Conservation (phyloP, 1,140 invertebrate genomes). For the Idris sp. region DNA sequence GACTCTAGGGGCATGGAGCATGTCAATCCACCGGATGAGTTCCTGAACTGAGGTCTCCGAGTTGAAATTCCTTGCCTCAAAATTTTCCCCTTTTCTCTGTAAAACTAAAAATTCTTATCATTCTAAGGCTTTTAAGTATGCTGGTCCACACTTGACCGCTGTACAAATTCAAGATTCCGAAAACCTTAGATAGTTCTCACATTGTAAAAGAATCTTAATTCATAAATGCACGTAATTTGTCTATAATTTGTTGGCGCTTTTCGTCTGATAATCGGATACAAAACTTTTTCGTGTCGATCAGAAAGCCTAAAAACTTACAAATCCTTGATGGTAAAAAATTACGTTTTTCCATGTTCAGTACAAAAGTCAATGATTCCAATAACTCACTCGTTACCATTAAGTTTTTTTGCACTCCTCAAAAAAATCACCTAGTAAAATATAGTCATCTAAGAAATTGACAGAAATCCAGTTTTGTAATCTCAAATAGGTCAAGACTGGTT, state of each 20-base stretch:
- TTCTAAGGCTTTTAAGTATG: constrained; percentile 10
- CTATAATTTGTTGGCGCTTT: constrained; percentile 6
- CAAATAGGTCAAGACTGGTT: constrained; percentile 48
- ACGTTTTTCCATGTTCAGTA: constrained; percentile 19
- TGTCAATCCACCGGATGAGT: neutral
- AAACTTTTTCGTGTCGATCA: constrained; percentile 8
- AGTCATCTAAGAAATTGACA: constrained; percentile 66
- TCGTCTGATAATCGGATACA: constrained; percentile 11
- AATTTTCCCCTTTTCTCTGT: neutral
- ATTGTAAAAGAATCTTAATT: constrained; percentile 1
- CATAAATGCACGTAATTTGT: neutral
- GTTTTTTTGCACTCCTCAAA: constrained; percentile 8
- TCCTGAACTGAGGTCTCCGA: neutral
- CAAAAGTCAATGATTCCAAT: constrained; percentile 18
- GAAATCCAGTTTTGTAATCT: constrained; percentile 35
- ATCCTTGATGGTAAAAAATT: neutral
- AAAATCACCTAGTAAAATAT: constrained; percentile 47
- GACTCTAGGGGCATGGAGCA: neutral
- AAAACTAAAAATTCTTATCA: neutral
- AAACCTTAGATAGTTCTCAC: constrained; percentile 14
- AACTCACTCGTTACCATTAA: neutral
- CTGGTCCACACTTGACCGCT: constrained; percentile 8
- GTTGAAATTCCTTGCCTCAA: neutral
- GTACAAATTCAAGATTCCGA: constrained; percentile 16
- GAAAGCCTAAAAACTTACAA: constrained; percentile 26